Conservation (phyloP, 64 coral and sea anemone genomes). For the Dendrophyllia cribrosa region DNA sequence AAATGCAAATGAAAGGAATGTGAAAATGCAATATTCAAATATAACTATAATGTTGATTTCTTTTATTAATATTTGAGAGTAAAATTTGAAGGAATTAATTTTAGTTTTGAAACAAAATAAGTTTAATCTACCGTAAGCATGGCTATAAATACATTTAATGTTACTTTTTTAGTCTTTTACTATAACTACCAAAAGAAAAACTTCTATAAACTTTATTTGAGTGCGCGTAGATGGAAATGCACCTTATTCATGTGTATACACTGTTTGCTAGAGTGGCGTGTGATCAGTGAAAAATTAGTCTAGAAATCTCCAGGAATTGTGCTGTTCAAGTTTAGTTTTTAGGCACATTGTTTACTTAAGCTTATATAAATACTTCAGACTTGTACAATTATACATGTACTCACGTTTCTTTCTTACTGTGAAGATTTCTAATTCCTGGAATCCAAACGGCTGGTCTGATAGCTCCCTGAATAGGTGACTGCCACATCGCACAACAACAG, state of each 20-base stretch:
- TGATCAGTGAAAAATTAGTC: too few species aligned
- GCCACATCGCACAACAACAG: slow-evolving; percentile 94
- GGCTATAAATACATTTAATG: too few species aligned
- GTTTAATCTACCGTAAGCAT: not conserved
- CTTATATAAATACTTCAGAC: too few species aligned
- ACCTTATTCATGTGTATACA: too few species aligned
- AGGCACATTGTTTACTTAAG: too few species aligned
- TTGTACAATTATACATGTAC: not conserved
- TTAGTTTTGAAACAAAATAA: not conserved
- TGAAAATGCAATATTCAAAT: not conserved
- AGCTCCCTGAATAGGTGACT: slow-evolving; percentile 88
- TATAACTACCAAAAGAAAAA: too few species aligned
- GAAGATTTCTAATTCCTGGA: slow-evolving; percentile 86
- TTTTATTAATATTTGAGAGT: not conserved
- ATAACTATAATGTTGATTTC: not conserved
- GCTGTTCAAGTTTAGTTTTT: too few species aligned
- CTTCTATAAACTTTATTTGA: too few species aligned
- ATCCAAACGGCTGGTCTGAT: slow-evolving; percentile 93
- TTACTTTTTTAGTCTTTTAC: too few species aligned
- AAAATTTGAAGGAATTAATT: not conserved
- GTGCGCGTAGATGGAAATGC: too few species aligned
- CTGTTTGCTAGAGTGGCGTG: too few species aligned
- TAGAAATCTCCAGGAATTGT: too few species aligned
- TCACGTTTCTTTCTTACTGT: slow-evolving; percentile 88
- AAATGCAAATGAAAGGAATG: not conserved